phyloP scores from a whole-genome alignment of 2,113 vertebrate species.

The Aviceda subcristata region DNA sequence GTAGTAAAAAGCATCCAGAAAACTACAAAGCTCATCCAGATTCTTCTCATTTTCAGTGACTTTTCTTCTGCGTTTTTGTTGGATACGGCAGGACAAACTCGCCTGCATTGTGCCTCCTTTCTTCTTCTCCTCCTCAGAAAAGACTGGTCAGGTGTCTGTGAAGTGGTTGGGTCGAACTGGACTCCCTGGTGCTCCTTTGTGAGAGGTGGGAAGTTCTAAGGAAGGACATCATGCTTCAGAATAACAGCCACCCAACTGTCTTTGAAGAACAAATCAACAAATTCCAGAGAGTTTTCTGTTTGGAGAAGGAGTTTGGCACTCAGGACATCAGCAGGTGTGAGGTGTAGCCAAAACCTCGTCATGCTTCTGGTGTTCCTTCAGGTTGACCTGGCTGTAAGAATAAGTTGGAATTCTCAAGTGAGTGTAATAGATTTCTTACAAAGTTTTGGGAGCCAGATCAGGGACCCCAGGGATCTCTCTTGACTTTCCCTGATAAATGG shows the following conservation, averaged over 20 bases:
- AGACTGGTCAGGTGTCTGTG: background rate
- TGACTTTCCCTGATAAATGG: background rate
- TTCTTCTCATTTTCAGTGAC: background rate
- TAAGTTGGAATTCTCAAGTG: background rate
- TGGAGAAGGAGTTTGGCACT: background rate
- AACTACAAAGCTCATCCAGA: background rate
- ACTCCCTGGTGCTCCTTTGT: background rate
- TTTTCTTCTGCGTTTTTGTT: background rate
- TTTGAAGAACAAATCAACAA: background rate
- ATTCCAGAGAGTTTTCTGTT: background rate
- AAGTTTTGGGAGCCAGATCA: background rate
- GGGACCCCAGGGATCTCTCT: background rate
- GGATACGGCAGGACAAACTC: background rate
- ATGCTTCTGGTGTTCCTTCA: background rate
- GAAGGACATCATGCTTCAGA: background rate
- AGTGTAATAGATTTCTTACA: background rate
- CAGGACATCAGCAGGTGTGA: background rate
- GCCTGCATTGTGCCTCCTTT: fast-evolving
- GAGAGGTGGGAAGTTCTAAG: background rate
- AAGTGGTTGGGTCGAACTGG: background rate
- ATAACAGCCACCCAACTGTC: background rate
- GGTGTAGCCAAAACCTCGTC: background rate
- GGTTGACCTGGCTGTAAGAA: background rate
- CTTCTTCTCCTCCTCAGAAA: background rate
- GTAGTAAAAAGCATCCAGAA: background rate